Percentiles rank a stretch among this genome's conserved stretches.
These are phyloP conservation scores for Copidosoma floridanum DNA, from an alignment of 1,140 invertebrate species.

Conservation along the genomic window DNA sequence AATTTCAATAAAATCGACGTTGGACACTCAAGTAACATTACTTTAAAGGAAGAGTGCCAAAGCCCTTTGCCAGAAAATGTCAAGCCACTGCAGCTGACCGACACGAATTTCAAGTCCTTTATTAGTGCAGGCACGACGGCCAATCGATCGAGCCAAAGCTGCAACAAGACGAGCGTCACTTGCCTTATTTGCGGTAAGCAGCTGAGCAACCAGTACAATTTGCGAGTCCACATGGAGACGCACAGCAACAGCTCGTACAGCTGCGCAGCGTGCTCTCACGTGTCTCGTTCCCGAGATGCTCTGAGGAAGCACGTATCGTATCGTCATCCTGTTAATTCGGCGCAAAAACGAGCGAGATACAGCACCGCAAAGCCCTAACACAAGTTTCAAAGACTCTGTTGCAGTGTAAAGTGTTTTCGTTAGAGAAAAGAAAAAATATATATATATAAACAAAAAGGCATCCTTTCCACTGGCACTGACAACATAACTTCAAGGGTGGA, in stretches of 20 bases:
- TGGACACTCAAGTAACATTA: conserved; percentile 9
- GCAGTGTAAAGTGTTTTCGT: conserved; percentile 28
- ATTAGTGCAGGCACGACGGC: conserved; percentile 25
- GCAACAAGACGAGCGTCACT: conserved; percentile 63
- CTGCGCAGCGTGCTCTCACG: conserved; percentile 80
- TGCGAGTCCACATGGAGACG: conserved; percentile 85
- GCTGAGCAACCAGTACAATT: conserved; percentile 85
- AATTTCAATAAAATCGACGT: conserved; percentile 26
- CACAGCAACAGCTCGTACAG: conserved; percentile 80
- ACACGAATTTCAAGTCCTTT: conserved; percentile 47
- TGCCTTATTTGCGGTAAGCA: conserved; percentile 84
- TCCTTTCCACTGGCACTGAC: conserved; percentile 26
- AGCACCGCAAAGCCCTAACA: conserved; percentile 40
- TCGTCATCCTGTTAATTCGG: conserved; percentile 65
- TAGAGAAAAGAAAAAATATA: too few species aligned
- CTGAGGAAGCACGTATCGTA: conserved; percentile 86
- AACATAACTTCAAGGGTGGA: conserved; percentile 23
- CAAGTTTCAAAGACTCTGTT: conserved; percentile 7
- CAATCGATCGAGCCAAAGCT: conserved; percentile 35
- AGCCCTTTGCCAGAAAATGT: conserved; percentile 36
- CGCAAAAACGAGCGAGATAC: conserved; percentile 51
- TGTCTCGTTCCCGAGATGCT: conserved; percentile 81
- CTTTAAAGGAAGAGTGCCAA: conserved; percentile 33
- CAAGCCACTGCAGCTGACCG: conserved; percentile 42
- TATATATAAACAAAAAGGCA: too few species aligned